phyloP scores from a whole-genome alignment of 30 jellyfish, hydroid and myxozoan species.

The Chrysaora quinquecirrha region DNA sequence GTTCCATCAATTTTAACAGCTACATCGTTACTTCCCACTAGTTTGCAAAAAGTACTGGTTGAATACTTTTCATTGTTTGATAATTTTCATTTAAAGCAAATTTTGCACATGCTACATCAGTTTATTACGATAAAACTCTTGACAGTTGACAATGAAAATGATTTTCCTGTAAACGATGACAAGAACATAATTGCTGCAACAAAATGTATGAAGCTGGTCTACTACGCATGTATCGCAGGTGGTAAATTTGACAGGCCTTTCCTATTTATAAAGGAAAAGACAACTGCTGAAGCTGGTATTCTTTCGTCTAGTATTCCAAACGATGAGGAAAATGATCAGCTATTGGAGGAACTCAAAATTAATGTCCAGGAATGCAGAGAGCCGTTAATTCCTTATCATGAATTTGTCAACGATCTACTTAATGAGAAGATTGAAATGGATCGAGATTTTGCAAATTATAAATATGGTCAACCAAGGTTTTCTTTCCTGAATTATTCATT shows the following conservation, averaged over 20 bases:
- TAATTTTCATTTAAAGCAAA: slow-evolving; percentile 27
- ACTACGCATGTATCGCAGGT: slow-evolving; percentile 78
- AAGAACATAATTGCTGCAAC: slow-evolving; percentile 59
- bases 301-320: not conserved
- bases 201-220: slow-evolving; percentile 71
- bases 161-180: slow-evolving; percentile 73
- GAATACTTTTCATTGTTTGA: slow-evolving; percentile 58
- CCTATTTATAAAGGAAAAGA: not conserved
- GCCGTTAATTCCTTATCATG: slow-evolving; percentile 71
- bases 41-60: slow-evolving; percentile 48
- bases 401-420: slow-evolving; percentile 74
- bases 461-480: slow-evolving; percentile 75
- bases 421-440: slow-evolving; percentile 88
- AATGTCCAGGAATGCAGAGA: slow-evolving; percentile 46
- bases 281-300: not conserved
- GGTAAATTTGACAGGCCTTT: slow-evolving; percentile 43
- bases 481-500: slow-evolving; percentile 80
- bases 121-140: slow-evolving; percentile 65
- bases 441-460: slow-evolving; percentile 71
- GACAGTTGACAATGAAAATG: slow-evolving; percentile 51
- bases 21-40: slow-evolving; percentile 29
- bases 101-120: slow-evolving; percentile 70
- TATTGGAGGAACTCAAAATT: slow-evolving; percentile 40
- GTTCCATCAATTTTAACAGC: slow-evolving; percentile 82
- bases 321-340: slow-evolving; percentile 42